Base-by-base conservation (phyloP, 2,113 vertebrate genomes). In the Cercocebus atys region DNA sequence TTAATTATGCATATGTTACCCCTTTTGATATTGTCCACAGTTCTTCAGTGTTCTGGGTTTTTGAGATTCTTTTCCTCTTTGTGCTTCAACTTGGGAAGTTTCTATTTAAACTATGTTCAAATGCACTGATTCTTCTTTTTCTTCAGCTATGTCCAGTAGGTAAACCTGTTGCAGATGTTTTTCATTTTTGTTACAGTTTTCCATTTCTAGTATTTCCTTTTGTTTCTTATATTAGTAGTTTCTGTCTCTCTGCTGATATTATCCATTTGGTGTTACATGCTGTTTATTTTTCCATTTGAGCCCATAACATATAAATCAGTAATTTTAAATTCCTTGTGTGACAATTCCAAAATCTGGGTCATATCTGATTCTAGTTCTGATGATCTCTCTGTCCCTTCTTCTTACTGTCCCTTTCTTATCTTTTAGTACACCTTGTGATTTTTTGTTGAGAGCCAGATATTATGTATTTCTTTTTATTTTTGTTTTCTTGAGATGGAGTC, bases 271-370 rank as follows among this genome's bases (percentile, higher is more conserved):
- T 70, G 27, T 95, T 88, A 8, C 16, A 64, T 38, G 50, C 38
- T 38, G 5, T 80, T 35, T 83, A 25, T 85, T 91, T 95, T 94
- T 80, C 40, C 85, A 68, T 50, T 79, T 32, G n/a, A 52, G 43
- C 12, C 30, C 79, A 68, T 47, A 97, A 40, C 38, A 81, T 12
- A 45, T 79, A 59, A 38, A 75, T 94, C 57, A 61, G 47, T 52
- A 88, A 66, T 79, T 97, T 75, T 55, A 84, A 84, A 91, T 84
- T 90, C 32, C n/a, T 88, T 55, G n/a, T 76, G n/a, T 85, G 72
- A 93, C 27, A 43, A 88, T 75, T 47, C 50, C 78, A 91, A 57
- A 32, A 81, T 89, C 16, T 55, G 35, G 93, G 32, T 92, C 70
- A 79, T 57, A 73, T 68, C 50, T 76, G 35, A 85, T 81, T 81